These are phyloP conservation scores for Pangasius larnaudii DNA, from an alignment of 2,797 vertebrate genomes.

Conservation along the genomic window DNA sequence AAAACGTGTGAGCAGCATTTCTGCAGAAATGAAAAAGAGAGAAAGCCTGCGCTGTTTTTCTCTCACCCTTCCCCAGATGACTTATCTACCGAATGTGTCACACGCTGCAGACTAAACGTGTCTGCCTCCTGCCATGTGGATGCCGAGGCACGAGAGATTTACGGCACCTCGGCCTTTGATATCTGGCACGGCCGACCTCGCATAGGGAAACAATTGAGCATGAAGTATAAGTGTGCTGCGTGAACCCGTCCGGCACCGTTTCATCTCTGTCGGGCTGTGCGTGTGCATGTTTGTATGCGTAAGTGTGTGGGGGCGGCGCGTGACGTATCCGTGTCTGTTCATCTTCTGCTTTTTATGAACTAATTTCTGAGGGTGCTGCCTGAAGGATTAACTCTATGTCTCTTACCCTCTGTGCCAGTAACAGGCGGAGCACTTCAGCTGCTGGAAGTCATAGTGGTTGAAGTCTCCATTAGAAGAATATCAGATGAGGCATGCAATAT, in stretches of 20 bases:
- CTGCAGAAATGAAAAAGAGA: slow-evolving; percentile 32
- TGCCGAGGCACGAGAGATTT: slow-evolving; percentile 42
- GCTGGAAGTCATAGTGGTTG: slow-evolving; percentile 23
- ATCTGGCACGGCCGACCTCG: slow-evolving; percentile 23
- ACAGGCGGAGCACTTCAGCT: slow-evolving; percentile 23
- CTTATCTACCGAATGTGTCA: slow-evolving; percentile 37
- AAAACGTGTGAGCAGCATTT: slow-evolving; percentile 27
- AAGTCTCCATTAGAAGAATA: slow-evolving; percentile 49
- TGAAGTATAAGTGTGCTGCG: slow-evolving; percentile 24
- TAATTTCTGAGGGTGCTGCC: slow-evolving; percentile 17
- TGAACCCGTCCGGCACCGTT: slow-evolving; percentile 35
- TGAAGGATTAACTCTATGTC: slow-evolving; percentile 30
- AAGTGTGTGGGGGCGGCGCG: background rate
- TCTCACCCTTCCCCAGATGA: slow-evolving; percentile 33
- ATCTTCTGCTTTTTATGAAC: slow-evolving; percentile 17
- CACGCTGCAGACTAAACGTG: slow-evolving; percentile 34
- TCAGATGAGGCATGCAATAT: slow-evolving; percentile 51
- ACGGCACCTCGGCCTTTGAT: slow-evolving; percentile 51
- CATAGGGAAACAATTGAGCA: slow-evolving; percentile 51
- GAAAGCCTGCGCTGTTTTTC: background rate
- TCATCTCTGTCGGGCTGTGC: slow-evolving; percentile 28
- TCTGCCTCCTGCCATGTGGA: slow-evolving; percentile 44
- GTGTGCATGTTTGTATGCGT: background rate
- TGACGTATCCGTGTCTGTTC: slow-evolving; percentile 21
- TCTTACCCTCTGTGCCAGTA: slow-evolving; percentile 36